phyloP scores from a whole-genome alignment of 1,140 invertebrate species.

The Parapsyche elsis region DNA sequence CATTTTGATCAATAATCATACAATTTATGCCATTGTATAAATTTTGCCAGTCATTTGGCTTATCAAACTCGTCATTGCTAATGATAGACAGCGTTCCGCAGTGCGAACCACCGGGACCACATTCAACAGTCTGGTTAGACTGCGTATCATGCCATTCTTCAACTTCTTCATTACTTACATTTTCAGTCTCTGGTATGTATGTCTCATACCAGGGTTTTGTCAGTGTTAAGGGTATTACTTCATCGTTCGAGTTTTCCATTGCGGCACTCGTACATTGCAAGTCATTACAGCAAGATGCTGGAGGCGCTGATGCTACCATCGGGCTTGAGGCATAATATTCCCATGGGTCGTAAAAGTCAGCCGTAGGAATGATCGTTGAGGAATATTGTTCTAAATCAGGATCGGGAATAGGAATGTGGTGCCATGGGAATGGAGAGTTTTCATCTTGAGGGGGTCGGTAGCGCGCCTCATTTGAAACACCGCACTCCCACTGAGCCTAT shows the following conservation, averaged over 20 bases:
- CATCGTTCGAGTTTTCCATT: slow-evolving; percentile 51
- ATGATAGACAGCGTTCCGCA: slow-evolving; percentile 8
- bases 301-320: not conserved
- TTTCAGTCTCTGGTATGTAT: slow-evolving; percentile 38
- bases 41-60: slow-evolving; percentile 8
- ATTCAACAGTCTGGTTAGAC: not conserved
- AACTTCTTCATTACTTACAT: not conserved
- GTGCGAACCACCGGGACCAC: slow-evolving; percentile 34
- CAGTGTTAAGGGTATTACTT: slow-evolving; percentile 52
- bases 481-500: slow-evolving; percentile 48
- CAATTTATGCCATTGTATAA: not conserved
- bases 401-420: slow-evolving; percentile 59
- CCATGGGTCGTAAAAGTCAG: slow-evolving; percentile 72
- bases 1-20: not conserved
- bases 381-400: slow-evolving; percentile 18
- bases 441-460: slow-evolving; percentile 58
- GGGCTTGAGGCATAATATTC: slow-evolving; percentile 62
- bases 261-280: slow-evolving; percentile 56
- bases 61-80: not conserved
- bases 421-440: slow-evolving; percentile 66
- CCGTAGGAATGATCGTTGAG: not conserved
- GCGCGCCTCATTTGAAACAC: slow-evolving; percentile 45
- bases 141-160: slow-evolving; percentile 34
- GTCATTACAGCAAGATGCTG: slow-evolving; percentile 2
- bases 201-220: slow-evolving; percentile 31